Conservation (phyloP, 2,113 vertebrate species). For the Bos indicus region DNA sequence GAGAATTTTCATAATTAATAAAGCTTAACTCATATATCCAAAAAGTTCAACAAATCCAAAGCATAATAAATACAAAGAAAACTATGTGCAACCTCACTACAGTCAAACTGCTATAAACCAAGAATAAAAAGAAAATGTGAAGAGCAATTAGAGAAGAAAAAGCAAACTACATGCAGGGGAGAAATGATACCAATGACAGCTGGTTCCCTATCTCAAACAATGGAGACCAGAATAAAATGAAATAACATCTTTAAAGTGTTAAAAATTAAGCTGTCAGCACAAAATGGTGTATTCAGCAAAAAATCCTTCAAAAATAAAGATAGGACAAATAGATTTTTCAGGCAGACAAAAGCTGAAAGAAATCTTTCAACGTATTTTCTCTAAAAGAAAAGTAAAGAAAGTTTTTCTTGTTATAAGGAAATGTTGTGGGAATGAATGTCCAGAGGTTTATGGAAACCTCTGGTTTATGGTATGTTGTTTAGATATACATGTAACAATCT, state of each 20-base stretch:
- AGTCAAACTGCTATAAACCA: not conserved
- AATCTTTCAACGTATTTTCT: not conserved
- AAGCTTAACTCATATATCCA: not conserved
- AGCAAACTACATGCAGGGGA: not conserved
- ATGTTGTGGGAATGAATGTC: not conserved
- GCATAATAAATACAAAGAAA: not conserved
- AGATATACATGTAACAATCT: not conserved
- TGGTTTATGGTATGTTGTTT: not conserved
- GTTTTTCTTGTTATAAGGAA: not conserved
- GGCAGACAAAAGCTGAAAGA: slow-evolving; percentile 2
- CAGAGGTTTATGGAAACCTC: not conserved
- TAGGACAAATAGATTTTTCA: not conserved
- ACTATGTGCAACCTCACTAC: not conserved
- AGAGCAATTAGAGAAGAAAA: not conserved
- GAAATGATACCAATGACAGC: not conserved
- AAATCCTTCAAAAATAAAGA: not conserved
- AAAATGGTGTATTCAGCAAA: slow-evolving; percentile 12
- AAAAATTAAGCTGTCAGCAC: not conserved
- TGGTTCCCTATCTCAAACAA: slow-evolving; percentile 2
- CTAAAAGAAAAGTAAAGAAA: not conserved
- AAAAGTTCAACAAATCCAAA: not conserved
- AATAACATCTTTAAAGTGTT: not conserved
- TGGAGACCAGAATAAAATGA: not conserved
- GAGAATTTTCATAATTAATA: not conserved
- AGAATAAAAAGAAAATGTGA: slow-evolving; percentile 1